Conservation (phyloP, 2,888 invertebrate genomes). For the Trachelus iudaicus region DNA sequence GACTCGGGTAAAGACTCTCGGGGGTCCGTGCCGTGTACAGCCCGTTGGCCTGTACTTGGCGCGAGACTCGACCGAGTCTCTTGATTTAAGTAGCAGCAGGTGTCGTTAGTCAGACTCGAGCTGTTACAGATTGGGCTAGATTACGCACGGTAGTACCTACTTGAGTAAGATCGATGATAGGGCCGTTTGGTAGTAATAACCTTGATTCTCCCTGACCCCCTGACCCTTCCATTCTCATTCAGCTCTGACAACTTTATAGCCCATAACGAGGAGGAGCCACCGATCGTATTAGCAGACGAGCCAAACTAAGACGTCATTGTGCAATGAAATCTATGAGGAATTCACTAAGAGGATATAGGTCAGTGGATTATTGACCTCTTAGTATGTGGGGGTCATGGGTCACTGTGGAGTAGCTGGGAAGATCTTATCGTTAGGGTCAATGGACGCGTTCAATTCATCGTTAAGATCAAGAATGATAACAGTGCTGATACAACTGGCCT, state of each 20-base stretch:
- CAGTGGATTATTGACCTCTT: not conserved
- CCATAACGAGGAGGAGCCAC: not conserved
- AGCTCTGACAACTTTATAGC: not conserved
- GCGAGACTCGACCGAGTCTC: too few species aligned
- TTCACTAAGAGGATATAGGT: not conserved
- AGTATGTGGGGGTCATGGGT: not conserved
- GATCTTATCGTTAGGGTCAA: not conserved
- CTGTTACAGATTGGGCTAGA: not conserved
- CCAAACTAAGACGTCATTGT: not conserved
- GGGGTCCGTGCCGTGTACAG: too few species aligned
- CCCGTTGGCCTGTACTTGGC: too few species aligned
- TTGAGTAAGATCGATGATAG: not conserved
- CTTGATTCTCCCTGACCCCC: not conserved
- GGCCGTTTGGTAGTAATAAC: not conserved
- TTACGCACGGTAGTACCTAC: not conserved
- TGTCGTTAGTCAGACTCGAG: not conserved
- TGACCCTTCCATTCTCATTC: not conserved
- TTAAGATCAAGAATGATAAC: not conserved
- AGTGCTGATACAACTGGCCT: not conserved
- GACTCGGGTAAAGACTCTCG: too few species aligned
- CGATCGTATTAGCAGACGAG: not conserved
- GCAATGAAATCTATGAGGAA: not conserved
- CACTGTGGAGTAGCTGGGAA: not conserved
- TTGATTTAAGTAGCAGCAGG: not conserved
- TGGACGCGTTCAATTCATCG: not conserved